Evolutionary conservation across 2,888 invertebrate species (phyloP), one percentile per base, ranked within the genome.

Genomic region (Nysson spinosus): DNA sequence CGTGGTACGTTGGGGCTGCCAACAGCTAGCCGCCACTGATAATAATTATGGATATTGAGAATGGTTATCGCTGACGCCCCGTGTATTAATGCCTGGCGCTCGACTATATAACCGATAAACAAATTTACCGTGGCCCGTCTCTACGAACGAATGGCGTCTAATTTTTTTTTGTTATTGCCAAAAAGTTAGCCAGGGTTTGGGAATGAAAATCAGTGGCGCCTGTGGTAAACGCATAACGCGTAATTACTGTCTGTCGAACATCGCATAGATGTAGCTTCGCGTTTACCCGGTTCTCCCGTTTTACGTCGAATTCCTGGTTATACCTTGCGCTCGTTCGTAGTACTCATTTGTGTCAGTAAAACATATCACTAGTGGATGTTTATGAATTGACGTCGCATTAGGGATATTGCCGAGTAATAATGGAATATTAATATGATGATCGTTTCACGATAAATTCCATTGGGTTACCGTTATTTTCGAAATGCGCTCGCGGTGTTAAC

Each of bases 21-120:
- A 72, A 65, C 72, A 62, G 61, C 67, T n/a, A 61, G 30, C 60
- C 77, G 65, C 55, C 60, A 46, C 75, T 77, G 80, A 78, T 78
- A 78, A 83, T 83, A 82, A 84, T 83, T 84, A 82, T 82, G 81
- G 81, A 83, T 82, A 84, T 83, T 76, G 83, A 83, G 83, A 82
- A 78, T 80, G 79, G 80, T 77, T 75, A 82, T 84, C 81, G 80
- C 80, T 79, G 83, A 81, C 78, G 77, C 73, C 61, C 69, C 75
- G 75, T 78, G 80, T 77, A 77, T 83, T 83, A 77, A 81, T 80
- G 76, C 76, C 71, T 63, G 46, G 56, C 57, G 37, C 57, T 61
- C 61, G 43, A 50, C 52, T 58, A 64, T 30, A 55, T n/a, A n/a
- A n/a, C 65, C 70, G 77, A 76, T 80, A 77, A 80, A 82, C 76